Percentiles rank a stretch among this genome's conserved stretches.
These are phyloP conservation scores for Aurelia aurita complex sp. Pacific DNA, from an alignment of 30 jellyfish, hydroid and myxozoan genomes.

Conservation along the genomic window DNA sequence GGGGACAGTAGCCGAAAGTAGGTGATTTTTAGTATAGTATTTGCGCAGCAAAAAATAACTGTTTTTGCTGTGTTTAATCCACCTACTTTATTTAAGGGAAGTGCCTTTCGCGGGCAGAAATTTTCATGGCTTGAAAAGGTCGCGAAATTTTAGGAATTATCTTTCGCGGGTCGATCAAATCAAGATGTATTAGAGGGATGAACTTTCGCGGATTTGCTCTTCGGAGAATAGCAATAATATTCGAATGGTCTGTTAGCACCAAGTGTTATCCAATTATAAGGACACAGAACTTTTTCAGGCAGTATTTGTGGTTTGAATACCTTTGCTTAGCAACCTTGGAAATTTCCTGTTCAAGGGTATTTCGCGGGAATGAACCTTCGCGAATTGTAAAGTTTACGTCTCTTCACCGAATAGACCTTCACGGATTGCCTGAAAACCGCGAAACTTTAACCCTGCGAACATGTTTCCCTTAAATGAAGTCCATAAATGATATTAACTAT, in stretches of 20 bases:
- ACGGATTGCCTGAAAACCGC: not conserved
- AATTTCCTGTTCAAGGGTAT: not conserved
- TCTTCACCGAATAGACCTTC: not conserved
- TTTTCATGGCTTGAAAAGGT: not conserved
- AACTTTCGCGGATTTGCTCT: not conserved
- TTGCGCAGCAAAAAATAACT: too few species aligned
- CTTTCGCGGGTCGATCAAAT: not conserved
- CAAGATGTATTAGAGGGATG: not conserved
- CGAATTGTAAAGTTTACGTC: not conserved
- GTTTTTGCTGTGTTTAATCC: too few species aligned
- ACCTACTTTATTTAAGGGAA: not conserved
- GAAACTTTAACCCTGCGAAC: not conserved
- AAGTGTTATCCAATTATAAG: not conserved
- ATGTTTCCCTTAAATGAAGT: not conserved
- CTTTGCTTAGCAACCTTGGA: not conserved
- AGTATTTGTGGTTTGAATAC: not conserved
- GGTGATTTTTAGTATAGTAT: too few species aligned
- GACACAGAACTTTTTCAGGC: not conserved
- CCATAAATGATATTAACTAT: not conserved
- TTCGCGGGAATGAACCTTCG: not conserved
- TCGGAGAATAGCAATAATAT: not conserved
- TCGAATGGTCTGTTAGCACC: not conserved
- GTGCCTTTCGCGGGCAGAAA: constrained; percentile 3
- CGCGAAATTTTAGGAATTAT: not conserved
- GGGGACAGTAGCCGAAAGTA: too few species aligned